Percentiles rank a stretch among this genome's conserved stretches.
These are phyloP conservation scores for Neria commutata DNA, from an alignment of 2,888 invertebrate species.

Conservation along the genomic window DNA sequence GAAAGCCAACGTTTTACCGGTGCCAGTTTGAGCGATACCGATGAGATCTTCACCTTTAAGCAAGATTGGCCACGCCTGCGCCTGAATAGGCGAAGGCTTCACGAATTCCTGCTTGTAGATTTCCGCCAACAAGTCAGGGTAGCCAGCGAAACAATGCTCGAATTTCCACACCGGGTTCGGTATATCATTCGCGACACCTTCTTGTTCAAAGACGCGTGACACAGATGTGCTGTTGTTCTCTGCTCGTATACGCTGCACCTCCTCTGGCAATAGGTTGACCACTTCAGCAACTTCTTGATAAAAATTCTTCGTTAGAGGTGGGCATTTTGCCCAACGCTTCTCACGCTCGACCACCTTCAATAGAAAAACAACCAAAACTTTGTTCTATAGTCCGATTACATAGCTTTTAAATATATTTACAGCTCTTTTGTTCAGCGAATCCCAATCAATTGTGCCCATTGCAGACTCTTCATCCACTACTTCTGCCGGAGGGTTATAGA, in stretches of 20 bases:
- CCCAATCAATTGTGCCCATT: conserved; percentile 51
- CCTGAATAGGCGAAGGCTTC: conserved; percentile 89
- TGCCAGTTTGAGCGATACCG: conserved; percentile 95
- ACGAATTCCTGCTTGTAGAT: conserved; percentile 80
- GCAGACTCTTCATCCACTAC: conserved; percentile 21
- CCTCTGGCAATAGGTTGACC: conserved; percentile 67
- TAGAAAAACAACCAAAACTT: conserved; percentile 10
- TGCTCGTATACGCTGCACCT: conserved; percentile 70
- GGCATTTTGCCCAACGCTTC: conserved; percentile 70
- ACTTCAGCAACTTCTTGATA: conserved; percentile 80
- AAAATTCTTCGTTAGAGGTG: conserved; percentile 78
- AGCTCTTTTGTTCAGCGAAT: conserved; percentile 42
- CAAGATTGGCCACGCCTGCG: conserved; percentile 94
- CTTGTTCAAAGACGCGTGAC: conserved; percentile 66
- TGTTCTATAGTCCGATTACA: too few relatives aligned
- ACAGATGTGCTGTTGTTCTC: conserved; percentile 79
- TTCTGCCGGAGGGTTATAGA: conserved; percentile 1
- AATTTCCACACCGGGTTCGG: conserved; percentile 68
- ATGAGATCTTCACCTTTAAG: conserved; percentile 91
- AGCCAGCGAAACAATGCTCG: conserved; percentile 80
- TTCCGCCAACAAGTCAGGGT: conserved; percentile 83
- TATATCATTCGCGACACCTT: conserved; percentile 53
- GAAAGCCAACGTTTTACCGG: conserved; percentile 94
- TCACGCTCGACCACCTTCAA: conserved; percentile 65
- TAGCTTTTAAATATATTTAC: conserved; percentile 40